Evolutionary conservation across 2,888 invertebrate species (phyloP), one percentile per base, ranked within the genome.

Genomic region (Psylliodes chrysocephalus): DNA sequence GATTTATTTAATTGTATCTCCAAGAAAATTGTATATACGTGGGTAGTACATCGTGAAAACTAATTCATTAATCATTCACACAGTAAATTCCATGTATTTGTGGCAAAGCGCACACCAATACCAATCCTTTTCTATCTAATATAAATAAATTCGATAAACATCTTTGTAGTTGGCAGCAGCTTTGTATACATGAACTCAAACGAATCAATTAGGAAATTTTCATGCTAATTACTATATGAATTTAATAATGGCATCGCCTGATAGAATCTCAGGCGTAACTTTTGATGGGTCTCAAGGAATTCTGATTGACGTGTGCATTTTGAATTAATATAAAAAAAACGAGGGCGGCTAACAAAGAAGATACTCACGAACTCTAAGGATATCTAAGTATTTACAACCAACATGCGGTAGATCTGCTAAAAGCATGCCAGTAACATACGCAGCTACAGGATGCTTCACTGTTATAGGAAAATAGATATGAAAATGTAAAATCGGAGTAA

Each of bases 211-310:
- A 69, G 55, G 51, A 47, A 44, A 52, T 57, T 69, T 71, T 69
- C 60, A 69, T 61, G 66, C 66, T 73, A 73, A 71, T 72, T 70
- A 73, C 68, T 57, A 70, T 72, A 71, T 74, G 71, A 70, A 63
- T 72, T 73, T 73, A 73, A 73, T 70, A 67, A 63, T 67, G 56
- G 63, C 60, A 69, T 66, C 68, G 35, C 38, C 7, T 60, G 70
- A 70, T 67, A 57, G 42, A 35, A 69, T 67, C 69, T 61, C 12
- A 60, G 66, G 63, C 64, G 69, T 69, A 63, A 62, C 67, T 63
- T 67, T 51, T 57, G 64, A 67, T 53, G 49, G 63, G 65, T 63
- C 54, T 63, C 40, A 57, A 46, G 51, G 64, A 47, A 55, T 60
- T 47, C 49, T 66, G 68, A 68, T 68, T 67, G 69, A 67, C 59